phyloP scores from a whole-genome alignment of 2,113 vertebrate species.

The Lepus americanus region DNA sequence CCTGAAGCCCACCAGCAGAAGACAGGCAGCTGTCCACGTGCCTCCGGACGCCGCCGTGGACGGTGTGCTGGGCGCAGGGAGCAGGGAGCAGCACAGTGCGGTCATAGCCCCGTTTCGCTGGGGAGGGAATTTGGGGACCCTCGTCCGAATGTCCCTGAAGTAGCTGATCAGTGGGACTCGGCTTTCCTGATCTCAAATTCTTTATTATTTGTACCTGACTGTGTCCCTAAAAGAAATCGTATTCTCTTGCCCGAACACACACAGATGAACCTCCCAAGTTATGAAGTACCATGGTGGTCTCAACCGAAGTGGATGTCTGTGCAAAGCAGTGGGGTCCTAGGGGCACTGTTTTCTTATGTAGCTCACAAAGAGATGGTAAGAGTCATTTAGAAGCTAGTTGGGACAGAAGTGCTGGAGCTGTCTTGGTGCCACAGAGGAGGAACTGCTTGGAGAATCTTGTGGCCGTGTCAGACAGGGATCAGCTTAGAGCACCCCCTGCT shows the following conservation, averaged over 20 bases:
- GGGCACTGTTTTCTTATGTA: neutral
- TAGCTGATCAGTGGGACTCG: neutral
- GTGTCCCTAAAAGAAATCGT: neutral
- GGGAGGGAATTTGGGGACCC: neutral
- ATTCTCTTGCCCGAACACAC: neutral
- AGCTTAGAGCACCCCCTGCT: neutral
- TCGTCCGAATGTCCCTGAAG: neutral
- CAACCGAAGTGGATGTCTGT: neutral
- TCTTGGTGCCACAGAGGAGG: neutral
- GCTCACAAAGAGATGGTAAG: slow-evolving; percentile 6
- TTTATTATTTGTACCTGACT: neutral
- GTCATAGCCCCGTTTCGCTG: neutral
- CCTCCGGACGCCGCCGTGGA: neutral
- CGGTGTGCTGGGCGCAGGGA: neutral
- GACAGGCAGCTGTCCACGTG: neutral
- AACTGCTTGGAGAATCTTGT: neutral
- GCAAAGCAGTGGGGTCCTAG: neutral
- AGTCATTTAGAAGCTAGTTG: neutral
- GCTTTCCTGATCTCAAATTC: neutral
- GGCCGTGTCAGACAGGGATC: neutral
- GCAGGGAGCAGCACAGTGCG: no score
- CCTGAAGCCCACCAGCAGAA: neutral
- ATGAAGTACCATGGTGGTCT: neutral
- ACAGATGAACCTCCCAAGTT: neutral
- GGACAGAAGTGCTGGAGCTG: neutral